Conservation (phyloP, 1,140 invertebrate species). For the Olivierus martensii region DNA sequence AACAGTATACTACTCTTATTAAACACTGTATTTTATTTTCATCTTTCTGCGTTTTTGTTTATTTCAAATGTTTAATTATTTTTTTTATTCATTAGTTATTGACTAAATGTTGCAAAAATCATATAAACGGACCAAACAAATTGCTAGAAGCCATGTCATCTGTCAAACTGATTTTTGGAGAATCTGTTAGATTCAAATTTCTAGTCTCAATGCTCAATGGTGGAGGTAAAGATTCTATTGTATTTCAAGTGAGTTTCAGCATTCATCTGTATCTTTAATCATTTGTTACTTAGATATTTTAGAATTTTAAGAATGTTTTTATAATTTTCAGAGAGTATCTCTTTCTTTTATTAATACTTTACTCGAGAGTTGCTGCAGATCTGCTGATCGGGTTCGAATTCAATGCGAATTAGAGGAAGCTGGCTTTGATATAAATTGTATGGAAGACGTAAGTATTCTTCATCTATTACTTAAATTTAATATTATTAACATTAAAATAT, state of each 20-base stretch:
- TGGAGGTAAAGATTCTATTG: not conserved
- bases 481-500: too few species aligned
- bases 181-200: constrained; percentile 80
- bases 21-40: not conserved
- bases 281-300: not conserved
- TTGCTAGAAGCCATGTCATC: constrained; percentile 84
- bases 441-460: constrained; percentile 50
- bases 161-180: constrained; percentile 72
- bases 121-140: constrained; percentile 47
- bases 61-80: not conserved
- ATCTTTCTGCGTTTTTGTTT: too few species aligned
- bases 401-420: constrained; percentile 78
- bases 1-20: not conserved
- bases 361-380: constrained; percentile 51
- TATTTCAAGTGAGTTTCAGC: constrained; percentile 12
- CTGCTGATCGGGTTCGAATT: constrained; percentile 67
- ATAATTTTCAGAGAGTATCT: constrained; percentile 31
- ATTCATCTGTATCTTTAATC: not conserved
- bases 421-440: constrained; percentile 51
- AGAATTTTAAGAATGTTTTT: not conserved
- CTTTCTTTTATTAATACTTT: constrained; percentile 73
- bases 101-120: constrained; percentile 25
- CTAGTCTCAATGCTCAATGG: constrained; percentile 54
- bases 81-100: constrained; percentile 26
- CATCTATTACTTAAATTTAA: too few species aligned